These are phyloP conservation scores for Saccostrea echinata DNA, from an alignment of 1,140 invertebrate species.

Conservation along the genomic window DNA sequence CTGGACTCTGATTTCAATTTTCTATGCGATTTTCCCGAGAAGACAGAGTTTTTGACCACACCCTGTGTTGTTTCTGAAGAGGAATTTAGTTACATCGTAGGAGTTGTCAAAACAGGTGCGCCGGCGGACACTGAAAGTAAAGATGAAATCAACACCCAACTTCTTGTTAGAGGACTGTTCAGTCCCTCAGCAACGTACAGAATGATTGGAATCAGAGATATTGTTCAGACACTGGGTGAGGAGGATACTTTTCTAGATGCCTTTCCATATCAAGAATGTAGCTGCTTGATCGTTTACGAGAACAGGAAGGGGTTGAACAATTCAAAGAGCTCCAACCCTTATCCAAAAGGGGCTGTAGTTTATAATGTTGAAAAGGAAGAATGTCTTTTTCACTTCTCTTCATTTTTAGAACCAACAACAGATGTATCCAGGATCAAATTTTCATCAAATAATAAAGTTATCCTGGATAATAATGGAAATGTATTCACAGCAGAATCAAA, in stretches of 20 bases:
- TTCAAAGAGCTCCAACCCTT: constrained; percentile 37
- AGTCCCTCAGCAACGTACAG: constrained; percentile 45
- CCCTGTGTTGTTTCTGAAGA: constrained; percentile 52
- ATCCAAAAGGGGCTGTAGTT: constrained; percentile 69
- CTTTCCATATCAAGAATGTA: constrained; percentile 50
- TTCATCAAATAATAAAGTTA: constrained; percentile 57
- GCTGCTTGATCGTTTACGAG: constrained; percentile 68
- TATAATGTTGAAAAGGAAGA: constrained; percentile 65
- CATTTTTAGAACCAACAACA: constrained; percentile 58
- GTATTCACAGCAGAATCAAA: constrained; percentile 59
- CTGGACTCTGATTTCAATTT: constrained; percentile 53
- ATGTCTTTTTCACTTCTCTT: constrained; percentile 64
- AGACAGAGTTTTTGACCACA: constrained; percentile 66
- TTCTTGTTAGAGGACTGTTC: constrained; percentile 54
- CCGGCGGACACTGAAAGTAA: constrained; percentile 48
- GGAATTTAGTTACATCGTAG: constrained; percentile 54
- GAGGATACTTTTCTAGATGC: constrained; percentile 67
- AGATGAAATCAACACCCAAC: constrained; percentile 53
- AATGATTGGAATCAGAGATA: constrained; percentile 60
- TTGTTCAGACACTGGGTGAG: constrained; percentile 58
- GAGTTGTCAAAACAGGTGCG: constrained; percentile 63
- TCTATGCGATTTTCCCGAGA: constrained; percentile 61
- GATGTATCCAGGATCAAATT: constrained; percentile 55
- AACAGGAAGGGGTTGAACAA: constrained; percentile 64
- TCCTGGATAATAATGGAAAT: constrained; percentile 65